These are phyloP conservation scores for Sylvilagus floridanus DNA, from an alignment of 2,797 vertebrate species.

Conservation along the genomic window DNA sequence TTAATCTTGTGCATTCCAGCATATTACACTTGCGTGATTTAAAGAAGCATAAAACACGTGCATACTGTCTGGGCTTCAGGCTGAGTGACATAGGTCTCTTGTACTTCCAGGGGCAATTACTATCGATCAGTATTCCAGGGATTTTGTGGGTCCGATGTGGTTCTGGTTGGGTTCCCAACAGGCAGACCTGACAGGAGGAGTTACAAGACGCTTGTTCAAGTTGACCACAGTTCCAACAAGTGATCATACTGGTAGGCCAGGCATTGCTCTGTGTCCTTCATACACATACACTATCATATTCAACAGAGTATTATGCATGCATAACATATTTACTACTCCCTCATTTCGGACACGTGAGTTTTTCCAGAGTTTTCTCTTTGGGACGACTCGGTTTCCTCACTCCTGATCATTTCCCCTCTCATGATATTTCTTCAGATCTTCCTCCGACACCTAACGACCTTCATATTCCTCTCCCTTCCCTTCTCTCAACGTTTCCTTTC, in stretches of 20 bases:
- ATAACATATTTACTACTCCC: not conserved
- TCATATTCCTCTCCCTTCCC: not conserved
- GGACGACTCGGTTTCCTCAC: not conserved
- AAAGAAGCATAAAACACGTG: not conserved
- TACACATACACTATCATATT: not conserved
- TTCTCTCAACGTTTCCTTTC: slow-evolving; percentile 36
- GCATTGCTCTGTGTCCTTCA: not conserved
- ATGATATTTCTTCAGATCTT: slow-evolving; percentile 8
- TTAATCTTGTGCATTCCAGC: not conserved
- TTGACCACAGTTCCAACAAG: not conserved
- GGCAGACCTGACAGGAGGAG: not conserved
- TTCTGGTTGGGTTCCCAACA: not conserved
- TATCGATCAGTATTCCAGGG: not conserved
- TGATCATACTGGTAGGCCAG: not conserved
- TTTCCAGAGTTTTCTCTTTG: not conserved
- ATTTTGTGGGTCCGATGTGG: not conserved
- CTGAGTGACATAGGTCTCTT: not conserved
- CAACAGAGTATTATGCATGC: not conserved
- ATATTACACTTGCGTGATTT: slow-evolving; percentile 23
- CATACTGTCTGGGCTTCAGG: not conserved
- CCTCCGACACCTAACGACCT: not conserved
- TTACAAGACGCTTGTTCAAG: not conserved
- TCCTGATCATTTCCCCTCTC: not conserved
- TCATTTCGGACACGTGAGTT: not conserved
- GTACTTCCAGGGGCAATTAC: not conserved